Conservation (phyloP, 2,113 vertebrate species). For the Ceuthmochares aereus region DNA sequence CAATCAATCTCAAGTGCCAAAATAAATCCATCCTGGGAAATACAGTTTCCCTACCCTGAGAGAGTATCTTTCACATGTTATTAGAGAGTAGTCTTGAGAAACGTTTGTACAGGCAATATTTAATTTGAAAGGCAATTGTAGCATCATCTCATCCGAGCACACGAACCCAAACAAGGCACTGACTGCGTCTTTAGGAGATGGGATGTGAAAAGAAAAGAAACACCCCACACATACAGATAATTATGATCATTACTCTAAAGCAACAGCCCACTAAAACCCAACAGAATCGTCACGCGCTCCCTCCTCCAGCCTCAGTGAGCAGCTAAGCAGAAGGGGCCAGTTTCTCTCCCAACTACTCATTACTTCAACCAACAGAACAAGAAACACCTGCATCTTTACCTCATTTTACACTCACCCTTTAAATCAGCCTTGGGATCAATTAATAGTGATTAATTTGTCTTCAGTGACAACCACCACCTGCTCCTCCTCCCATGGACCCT, state of each 20-base stretch:
- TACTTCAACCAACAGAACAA: not conserved
- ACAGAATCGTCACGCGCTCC: not conserved
- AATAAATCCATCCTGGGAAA: not conserved
- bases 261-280: not conserved
- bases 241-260: not conserved
- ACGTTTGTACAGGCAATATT: not conserved
- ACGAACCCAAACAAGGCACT: not conserved
- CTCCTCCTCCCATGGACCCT: not conserved
- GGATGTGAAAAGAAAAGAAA: not conserved
- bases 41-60: fast-evolving
- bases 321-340: not conserved
- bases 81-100: not conserved
- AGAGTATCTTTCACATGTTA: not conserved
- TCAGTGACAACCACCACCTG: too few species aligned
- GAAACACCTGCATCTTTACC: not conserved
- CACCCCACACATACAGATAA: fast-evolving
- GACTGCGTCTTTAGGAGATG: not conserved
- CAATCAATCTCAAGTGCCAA: not conserved
- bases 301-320: not conserved
- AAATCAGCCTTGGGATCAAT: not conserved
- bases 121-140: not conserved
- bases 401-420: not conserved
- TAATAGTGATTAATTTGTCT: not conserved
- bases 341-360: not conserved
- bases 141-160: not conserved